Conservation (phyloP, 2,113 vertebrate genomes). For the Oxyura jamaicensis region DNA sequence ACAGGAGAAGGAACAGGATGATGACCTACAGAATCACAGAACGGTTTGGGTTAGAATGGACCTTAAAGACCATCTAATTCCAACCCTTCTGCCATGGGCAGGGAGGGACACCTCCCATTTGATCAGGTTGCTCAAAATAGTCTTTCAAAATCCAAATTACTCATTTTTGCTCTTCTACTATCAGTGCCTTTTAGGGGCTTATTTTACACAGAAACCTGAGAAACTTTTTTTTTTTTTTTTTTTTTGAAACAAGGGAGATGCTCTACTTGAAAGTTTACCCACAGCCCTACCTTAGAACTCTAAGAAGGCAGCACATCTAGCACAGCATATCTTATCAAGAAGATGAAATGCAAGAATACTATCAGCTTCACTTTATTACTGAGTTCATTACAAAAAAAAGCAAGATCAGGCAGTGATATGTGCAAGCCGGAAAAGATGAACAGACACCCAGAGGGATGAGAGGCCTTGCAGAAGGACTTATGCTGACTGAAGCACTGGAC, state of each 20-base stretch:
- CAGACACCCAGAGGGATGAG: background rate
- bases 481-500: background rate
- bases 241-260: background rate
- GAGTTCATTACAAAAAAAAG: background rate
- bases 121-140: too few species aligned
- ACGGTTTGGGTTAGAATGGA: too few species aligned
- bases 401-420: background rate
- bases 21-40: background rate
- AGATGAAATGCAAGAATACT: background rate
- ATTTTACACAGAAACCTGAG: background rate
- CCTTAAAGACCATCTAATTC: too few species aligned
- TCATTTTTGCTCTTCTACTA: background rate
- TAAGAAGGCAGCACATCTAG: background rate
- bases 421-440: background rate
- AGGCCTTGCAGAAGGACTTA: background rate
- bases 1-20: background rate
- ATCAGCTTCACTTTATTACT: background rate
- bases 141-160: background rate
- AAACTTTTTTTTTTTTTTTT: fast-evolving
- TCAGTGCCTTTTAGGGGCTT: background rate
- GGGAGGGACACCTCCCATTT: too few species aligned
- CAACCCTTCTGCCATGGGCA: too few species aligned
- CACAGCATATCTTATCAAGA: background rate
- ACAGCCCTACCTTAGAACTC: background rate
- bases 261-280: background rate